These are phyloP conservation scores for Ivindomyrus marchei DNA, from an alignment of 2,113 vertebrate genomes.

Conservation along the genomic window DNA sequence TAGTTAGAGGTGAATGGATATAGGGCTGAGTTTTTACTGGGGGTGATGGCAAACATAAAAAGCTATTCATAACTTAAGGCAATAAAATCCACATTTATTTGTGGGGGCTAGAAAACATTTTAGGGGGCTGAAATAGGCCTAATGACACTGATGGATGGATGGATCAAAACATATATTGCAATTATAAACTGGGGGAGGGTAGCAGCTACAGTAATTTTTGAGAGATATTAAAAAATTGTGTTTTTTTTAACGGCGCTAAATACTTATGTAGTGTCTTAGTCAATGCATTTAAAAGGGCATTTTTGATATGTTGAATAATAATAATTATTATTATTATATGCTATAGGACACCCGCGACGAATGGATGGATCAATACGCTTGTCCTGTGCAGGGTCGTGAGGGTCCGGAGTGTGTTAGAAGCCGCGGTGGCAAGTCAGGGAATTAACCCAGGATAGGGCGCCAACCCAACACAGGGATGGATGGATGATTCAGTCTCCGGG, in stretches of 20 bases:
- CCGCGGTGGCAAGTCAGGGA: neutral
- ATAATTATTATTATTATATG: neutral
- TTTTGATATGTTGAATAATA: neutral
- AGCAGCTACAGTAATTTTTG: neutral
- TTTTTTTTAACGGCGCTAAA: neutral
- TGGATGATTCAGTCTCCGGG: neutral
- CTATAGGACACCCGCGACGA: neutral
- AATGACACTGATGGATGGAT: neutral
- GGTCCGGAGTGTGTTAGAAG: neutral
- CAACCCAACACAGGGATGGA: neutral
- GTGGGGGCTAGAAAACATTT: no score
- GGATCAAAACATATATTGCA: neutral
- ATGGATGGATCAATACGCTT: neutral
- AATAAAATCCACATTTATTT: neutral
- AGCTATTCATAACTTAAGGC: neutral
- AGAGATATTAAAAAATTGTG: neutral
- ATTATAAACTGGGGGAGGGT: neutral
- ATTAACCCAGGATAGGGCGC: neutral
- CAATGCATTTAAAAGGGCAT: neutral
- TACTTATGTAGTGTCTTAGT: neutral
- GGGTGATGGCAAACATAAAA: neutral
- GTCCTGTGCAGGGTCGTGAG: neutral
- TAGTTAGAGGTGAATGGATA: neutral
- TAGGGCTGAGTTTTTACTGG: no score
- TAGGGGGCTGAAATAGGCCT: neutral